Evolutionary conservation across 2,797 vertebrate species (phyloP).

Genomic region (Toxotes lorentzi): DNA sequence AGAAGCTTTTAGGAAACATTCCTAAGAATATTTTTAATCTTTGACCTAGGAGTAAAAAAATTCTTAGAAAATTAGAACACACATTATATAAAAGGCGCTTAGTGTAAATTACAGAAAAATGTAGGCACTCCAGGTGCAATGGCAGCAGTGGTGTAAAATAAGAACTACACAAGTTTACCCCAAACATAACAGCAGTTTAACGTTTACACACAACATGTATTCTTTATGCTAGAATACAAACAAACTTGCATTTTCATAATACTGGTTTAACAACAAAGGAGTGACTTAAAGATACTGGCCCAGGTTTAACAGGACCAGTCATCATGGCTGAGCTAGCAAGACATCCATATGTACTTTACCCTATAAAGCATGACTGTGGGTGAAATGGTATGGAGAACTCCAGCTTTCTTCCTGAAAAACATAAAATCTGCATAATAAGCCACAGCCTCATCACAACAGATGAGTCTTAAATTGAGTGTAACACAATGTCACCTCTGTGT

Average conservation of each 20-base stretch:
- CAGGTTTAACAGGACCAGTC: neutral
- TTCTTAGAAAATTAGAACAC: no score
- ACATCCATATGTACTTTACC: neutral
- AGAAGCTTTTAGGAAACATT: neutral
- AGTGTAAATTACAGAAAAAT: neutral
- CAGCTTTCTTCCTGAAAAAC: neutral
- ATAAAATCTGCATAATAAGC: constrained; percentile 6
- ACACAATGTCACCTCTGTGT: constrained; percentile 4
- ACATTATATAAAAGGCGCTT: no score
- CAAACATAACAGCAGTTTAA: neutral
- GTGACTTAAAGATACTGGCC: neutral
- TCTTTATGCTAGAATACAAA: neutral
- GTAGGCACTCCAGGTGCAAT: neutral
- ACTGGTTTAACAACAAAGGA: neutral
- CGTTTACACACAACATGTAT: neutral
- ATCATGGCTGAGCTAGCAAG: neutral
- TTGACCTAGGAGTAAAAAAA: no score
- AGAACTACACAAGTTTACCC: neutral
- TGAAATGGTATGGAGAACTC: neutral
- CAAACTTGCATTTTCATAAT: neutral
- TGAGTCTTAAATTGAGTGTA: constrained; percentile 25
- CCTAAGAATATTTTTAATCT: neutral
- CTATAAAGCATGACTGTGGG: neutral
- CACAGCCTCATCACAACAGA: neutral
- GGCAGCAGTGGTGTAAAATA: neutral